Percentiles rank a stretch among this genome's conserved stretches.
These are phyloP conservation scores for Gymnoscopelus braueri DNA, from an alignment of 2,797 vertebrate species.

Conservation along the genomic window DNA sequence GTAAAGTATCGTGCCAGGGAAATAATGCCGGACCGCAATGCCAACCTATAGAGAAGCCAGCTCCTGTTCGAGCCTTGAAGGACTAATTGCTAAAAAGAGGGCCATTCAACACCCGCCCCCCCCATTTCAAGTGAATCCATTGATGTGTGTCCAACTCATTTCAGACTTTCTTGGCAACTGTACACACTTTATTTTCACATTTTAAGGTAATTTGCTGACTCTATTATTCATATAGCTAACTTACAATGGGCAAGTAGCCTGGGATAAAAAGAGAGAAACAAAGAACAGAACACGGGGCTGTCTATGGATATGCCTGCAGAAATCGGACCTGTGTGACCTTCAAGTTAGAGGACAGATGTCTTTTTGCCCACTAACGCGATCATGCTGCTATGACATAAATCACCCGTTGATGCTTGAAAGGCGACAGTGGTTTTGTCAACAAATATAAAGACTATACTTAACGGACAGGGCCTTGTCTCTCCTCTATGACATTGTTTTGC, in stretches of 20 bases:
- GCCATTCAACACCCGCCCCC: conserved; percentile 1
- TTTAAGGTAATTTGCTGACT: too few species aligned
- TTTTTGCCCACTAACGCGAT: neutral
- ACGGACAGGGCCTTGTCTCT: neutral
- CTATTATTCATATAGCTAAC: too few species aligned
- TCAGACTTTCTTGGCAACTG: conserved; percentile 2
- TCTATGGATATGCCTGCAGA: too few species aligned
- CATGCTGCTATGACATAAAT: conserved; percentile 7
- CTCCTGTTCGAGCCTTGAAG: conserved; percentile 27
- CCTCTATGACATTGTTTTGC: conserved; percentile 1
- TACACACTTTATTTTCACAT: too few species aligned
- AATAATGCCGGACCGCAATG: conserved; percentile 46
- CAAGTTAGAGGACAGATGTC: conserved; percentile 4
- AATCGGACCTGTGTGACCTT: too few species aligned
- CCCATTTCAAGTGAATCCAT: conserved; percentile 3
- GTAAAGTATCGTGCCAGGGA: conserved; percentile 55
- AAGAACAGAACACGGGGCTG: too few species aligned
- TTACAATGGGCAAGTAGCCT: too few species aligned
- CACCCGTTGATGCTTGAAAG: neutral
- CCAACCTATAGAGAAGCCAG: conserved; percentile 47
- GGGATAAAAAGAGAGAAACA: too few species aligned
- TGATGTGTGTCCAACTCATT: conserved; percentile 11
- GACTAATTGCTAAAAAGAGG: conserved; percentile 2
- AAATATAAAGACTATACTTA: conserved; percentile 6
- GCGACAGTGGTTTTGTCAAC: neutral